Base-by-base conservation (phyloP, 1,140 invertebrate species). In the Heliothis virescens region DNA sequence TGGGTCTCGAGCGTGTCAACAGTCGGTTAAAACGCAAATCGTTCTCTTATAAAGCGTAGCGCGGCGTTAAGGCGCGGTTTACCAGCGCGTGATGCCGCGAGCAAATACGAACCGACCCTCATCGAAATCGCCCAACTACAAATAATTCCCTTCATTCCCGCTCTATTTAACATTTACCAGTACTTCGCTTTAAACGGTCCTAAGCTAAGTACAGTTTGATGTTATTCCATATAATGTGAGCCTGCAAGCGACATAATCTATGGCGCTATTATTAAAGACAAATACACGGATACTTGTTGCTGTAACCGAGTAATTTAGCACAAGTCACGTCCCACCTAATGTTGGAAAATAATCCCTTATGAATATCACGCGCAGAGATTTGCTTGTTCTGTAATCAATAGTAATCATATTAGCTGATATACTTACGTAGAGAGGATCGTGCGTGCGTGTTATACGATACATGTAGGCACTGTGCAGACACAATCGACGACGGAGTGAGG, bases 21-120 rank as follows among this genome's bases (percentile, higher is more conserved):
- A 81, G 74, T 77, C 72, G 65, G 77, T 83, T 80, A 29, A 73
- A 83, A 81, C 77, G 50, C 63, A 73, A 81, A 83, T 83, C 76
- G 52, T 77, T 80, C 71, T 78, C 60, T 80, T 76, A 71, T 62
- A 69, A 79, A 82, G 79, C 81, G 69, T 50, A 74, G 77, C 76
- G 74, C 60, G 50, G 83, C 79, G 75, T 80, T 74, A 77, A 82
- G 80, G 79, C 79, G 53, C 72, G 79, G 80, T 60, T 74, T 82
- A 84, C 69, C 82, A 72, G 77, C 79, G 83, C 85, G 83, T 82
- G 71, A 83, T 84, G 79, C 79, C 79, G 71, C 74, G 79, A 81
- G 84, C 80, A 85, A 87, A 85, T 84, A 82, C 81, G 74, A 78
- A 80, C 62, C 81, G 59, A 80, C 86, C 81, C 82, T 84, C 82